Conservation (phyloP, 2,888 invertebrate genomes). For the Rhyacophila evoluta region DNA sequence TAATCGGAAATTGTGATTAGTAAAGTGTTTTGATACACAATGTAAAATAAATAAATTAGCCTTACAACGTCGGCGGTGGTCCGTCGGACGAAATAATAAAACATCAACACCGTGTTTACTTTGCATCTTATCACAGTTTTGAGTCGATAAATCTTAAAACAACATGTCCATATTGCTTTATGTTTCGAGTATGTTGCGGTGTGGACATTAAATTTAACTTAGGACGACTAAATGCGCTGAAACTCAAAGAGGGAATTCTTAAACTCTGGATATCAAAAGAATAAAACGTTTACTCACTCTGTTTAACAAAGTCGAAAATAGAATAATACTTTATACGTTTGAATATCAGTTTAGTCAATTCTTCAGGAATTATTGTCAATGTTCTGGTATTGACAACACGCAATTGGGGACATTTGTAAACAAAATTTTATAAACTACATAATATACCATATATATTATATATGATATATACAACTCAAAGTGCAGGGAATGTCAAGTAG, state of each 20-base stretch:
- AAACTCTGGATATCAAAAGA: neutral
- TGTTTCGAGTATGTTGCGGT: constrained; percentile 7
- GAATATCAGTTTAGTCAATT: too few relatives aligned
- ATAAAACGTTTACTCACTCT: neutral
- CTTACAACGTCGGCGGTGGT: neutral
- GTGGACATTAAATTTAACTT: constrained; percentile 4
- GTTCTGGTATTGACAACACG: too few relatives aligned
- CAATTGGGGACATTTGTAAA: too few relatives aligned
- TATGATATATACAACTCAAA: too few relatives aligned
- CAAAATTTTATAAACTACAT: too few relatives aligned
- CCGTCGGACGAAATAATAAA: constrained; percentile 9
- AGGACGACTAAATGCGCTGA: neutral
- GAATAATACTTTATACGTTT: too few relatives aligned
- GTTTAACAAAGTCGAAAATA: too few relatives aligned
- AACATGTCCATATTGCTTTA: constrained; percentile 20
- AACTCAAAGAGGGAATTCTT: neutral
- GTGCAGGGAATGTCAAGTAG: too few relatives aligned
- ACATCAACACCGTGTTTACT: neutral
- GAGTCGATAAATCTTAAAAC: constrained; percentile 19
- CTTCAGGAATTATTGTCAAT: too few relatives aligned
- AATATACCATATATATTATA: too few relatives aligned
- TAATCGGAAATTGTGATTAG: too few relatives aligned
- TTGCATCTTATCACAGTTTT: constrained; percentile 24
- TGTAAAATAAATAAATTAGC: constrained; percentile 9
- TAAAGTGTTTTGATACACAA: neutral